Conservation (phyloP, 2,888 invertebrate species). For the Timandra comae region DNA sequence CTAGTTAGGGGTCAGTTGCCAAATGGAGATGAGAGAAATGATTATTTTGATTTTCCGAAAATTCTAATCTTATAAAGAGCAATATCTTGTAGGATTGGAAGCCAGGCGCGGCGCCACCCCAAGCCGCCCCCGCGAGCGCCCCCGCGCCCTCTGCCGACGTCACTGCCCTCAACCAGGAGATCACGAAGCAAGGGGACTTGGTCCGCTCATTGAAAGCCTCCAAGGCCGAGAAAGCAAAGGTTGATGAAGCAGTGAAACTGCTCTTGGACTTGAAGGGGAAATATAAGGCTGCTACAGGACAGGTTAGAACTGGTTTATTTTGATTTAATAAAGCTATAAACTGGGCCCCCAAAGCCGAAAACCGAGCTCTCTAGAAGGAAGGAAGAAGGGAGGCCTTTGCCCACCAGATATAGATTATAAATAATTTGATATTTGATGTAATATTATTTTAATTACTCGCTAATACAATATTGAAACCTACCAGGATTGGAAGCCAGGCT, state of each 20-base stretch:
- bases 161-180: slow-evolving; percentile 42
- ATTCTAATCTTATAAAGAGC: too few relatives aligned
- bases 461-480: not conserved
- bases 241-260: slow-evolving; percentile 64
- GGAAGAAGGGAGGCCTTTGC: too few relatives aligned
- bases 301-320: slow-evolving; percentile 29
- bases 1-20: too few relatives aligned
- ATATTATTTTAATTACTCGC: not conserved
- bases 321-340: too few relatives aligned
- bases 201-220: slow-evolving; percentile 82
- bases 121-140: slow-evolving; percentile 14
- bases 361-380: too few relatives aligned
- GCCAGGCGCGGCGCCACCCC: slow-evolving; percentile 31
- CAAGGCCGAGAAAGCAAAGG: slow-evolving; percentile 67
- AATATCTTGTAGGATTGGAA: slow-evolving; percentile 42
- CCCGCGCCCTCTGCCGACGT: slow-evolving; percentile 21
- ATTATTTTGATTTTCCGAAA: too few relatives aligned
- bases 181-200: slow-evolving; percentile 79
- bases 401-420: too few relatives aligned
- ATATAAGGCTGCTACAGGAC: slow-evolving; percentile 78
- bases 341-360: too few relatives aligned
- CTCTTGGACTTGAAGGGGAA: slow-evolving; percentile 83
- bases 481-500: slow-evolving; percentile 44
- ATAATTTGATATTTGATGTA: too few relatives aligned
- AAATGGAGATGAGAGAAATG: too few relatives aligned